These are phyloP conservation scores for Lissonota sp. DNA, from an alignment of 2,888 invertebrate species.

Conservation along the genomic window DNA sequence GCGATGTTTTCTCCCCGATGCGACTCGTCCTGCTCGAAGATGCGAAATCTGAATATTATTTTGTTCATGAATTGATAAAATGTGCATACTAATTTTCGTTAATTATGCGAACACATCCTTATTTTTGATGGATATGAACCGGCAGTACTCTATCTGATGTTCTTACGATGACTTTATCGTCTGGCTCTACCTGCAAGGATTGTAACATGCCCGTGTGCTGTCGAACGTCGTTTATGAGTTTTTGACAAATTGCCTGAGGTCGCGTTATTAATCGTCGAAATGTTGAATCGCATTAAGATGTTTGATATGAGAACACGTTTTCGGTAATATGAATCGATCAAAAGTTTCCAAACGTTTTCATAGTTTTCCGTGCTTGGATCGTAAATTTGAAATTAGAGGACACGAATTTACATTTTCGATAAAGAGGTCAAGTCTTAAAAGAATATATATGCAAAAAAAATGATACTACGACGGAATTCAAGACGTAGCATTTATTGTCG, in stretches of 20 bases:
- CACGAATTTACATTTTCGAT: too few relatives aligned
- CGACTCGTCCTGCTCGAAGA: slow-evolving; percentile 25
- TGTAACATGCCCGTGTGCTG: slow-evolving; percentile 65
- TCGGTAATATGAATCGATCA: slow-evolving; percentile 54
- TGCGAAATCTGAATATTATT: slow-evolving; percentile 14
- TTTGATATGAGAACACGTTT: slow-evolving; percentile 40
- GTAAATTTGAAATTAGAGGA: not conserved
- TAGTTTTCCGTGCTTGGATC: slow-evolving; percentile 57
- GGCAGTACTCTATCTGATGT: slow-evolving; percentile 33
- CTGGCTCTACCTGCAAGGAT: slow-evolving; percentile 58
- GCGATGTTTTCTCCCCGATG: slow-evolving; percentile 2
- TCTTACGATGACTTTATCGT: slow-evolving; percentile 24
- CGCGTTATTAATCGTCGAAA: slow-evolving; percentile 21
- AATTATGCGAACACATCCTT: slow-evolving; percentile 18
- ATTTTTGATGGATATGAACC: slow-evolving; percentile 26
- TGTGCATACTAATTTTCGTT: slow-evolving; percentile 4
- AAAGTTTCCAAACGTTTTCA: slow-evolving; percentile 45
- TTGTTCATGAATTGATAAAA: slow-evolving; percentile 38
- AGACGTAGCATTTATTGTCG: too few relatives aligned
- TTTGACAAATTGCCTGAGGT: slow-evolving; percentile 24
- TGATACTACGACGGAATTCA: too few relatives aligned
- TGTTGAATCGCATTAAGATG: slow-evolving; percentile 12
- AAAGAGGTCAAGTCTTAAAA: too few relatives aligned
- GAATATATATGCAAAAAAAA: too few relatives aligned
- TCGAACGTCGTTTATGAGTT: slow-evolving; percentile 52